Evolutionary conservation across 2,113 vertebrate species (phyloP).

Genomic region (Gavialis gangeticus): DNA sequence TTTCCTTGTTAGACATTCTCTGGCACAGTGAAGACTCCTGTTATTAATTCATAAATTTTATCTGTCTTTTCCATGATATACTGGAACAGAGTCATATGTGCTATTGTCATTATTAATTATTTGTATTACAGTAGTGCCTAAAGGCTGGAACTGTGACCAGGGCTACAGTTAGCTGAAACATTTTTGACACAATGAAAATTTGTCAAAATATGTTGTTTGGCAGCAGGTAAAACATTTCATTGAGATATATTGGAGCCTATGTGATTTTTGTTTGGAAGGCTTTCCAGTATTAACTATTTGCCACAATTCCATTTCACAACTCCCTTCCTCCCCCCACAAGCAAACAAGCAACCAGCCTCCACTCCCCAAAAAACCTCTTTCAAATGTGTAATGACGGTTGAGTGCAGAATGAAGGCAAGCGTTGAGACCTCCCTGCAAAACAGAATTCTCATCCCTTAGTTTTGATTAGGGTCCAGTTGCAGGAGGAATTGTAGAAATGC

Average conservation of each 20-base stretch:
- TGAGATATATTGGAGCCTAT: neutral
- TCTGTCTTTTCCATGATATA: neutral
- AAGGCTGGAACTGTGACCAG: neutral
- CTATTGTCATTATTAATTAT: neutral
- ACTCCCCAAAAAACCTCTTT: too few relatives aligned
- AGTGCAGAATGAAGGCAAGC: too few relatives aligned
- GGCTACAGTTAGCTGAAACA: neutral
- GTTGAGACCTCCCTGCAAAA: too few relatives aligned
- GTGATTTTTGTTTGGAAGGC: neutral
- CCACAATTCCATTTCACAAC: too few relatives aligned
- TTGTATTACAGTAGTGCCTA: neutral
- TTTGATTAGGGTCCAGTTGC: neutral
- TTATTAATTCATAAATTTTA: neutral
- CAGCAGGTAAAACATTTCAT: neutral
- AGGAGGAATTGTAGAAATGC: neutral
- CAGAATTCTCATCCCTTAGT: too few relatives aligned
- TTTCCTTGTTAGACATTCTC: neutral
- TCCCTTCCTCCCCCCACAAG: too few relatives aligned
- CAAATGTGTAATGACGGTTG: too few relatives aligned
- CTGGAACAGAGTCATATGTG: fast-evolving
- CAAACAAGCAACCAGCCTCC: too few relatives aligned
- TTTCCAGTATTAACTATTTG: too few relatives aligned
- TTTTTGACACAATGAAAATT: neutral
- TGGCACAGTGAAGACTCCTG: neutral
- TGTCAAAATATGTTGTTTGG: neutral